phyloP scores from a whole-genome alignment of 2,113 vertebrate species.

The Semicossyphus pulcher region DNA sequence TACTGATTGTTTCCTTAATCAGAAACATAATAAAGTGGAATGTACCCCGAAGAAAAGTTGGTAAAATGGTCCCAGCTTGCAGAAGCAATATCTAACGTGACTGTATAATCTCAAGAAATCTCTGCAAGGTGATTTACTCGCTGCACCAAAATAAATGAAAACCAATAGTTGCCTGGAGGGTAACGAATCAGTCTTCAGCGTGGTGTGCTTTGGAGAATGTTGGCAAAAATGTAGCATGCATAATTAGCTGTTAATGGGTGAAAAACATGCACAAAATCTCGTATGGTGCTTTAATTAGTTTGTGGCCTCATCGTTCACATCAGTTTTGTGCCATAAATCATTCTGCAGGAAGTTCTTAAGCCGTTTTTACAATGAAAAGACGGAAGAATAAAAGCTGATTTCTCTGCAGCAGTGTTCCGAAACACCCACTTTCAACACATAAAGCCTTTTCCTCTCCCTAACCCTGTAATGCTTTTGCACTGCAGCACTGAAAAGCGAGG shows the following conservation, averaged over 20 bases:
- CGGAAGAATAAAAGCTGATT: constrained; percentile 15
- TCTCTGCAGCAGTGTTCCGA: constrained; percentile 3
- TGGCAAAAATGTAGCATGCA: constrained; percentile 14
- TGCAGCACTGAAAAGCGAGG: constrained; percentile 48
- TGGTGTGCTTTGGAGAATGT: constrained; percentile 28
- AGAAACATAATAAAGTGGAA: too few species aligned
- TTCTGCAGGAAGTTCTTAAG: constrained; percentile 12
- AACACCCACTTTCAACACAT: constrained; percentile 16
- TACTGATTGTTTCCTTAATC: too few species aligned
- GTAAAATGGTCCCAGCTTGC: too few species aligned
- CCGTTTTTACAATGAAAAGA: constrained; percentile 1
- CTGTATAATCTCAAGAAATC: not conserved
- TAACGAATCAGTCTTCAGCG: constrained; percentile 15
- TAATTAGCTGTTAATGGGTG: constrained; percentile 39
- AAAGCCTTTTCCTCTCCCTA: not conserved
- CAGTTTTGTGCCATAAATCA: constrained; percentile 36
- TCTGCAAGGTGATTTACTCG: constrained; percentile 25
- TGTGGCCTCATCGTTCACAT: constrained; percentile 34
- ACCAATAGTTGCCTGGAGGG: constrained; percentile 23
- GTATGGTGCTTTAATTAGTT: constrained; percentile 47
- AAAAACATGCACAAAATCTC: constrained; percentile 52
- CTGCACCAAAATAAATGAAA: constrained; percentile 10
- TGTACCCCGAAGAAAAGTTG: too few species aligned
- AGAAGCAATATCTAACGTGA: too few species aligned
- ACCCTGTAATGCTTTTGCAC: constrained; percentile 36